A percentile compares a stretch with the other conserved stretches of the same genome.
phyloP scores from a whole-genome alignment of 2,797 vertebrate genomes.

The Leuciscus waleckii region DNA sequence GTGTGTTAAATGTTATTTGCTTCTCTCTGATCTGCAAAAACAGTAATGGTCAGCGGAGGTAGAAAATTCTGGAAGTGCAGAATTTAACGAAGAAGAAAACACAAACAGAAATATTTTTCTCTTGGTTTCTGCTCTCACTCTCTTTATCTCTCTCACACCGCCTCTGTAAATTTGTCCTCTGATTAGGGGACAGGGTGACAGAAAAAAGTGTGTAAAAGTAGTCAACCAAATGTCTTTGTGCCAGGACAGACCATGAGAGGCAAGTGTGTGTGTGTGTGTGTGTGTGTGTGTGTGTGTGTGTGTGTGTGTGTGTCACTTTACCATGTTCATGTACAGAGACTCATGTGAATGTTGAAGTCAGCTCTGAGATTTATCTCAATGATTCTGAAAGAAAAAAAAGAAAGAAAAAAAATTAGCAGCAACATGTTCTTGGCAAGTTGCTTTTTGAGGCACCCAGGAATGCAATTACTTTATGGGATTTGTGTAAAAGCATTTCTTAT shows the following conservation, averaged over 20 bases:
- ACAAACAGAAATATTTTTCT: neutral
- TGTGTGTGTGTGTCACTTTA: too few relatives aligned
- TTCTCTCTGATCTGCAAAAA: conserved; percentile 26
- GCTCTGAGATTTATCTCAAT: too few relatives aligned
- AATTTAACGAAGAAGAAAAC: neutral
- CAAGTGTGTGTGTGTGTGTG: neutral
- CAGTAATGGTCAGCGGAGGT: conserved; percentile 7
- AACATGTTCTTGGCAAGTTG: conserved; percentile 19
- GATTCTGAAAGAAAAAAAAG: too few relatives aligned
- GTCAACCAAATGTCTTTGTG: neutral
- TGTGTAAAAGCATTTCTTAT: conserved; percentile 31
- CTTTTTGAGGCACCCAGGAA: neutral
- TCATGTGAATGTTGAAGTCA: too few relatives aligned
- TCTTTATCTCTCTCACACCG: neutral
- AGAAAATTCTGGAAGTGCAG: neutral
- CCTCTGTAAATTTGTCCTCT: neutral
- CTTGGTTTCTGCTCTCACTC: neutral
- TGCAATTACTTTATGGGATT: conserved; percentile 20
- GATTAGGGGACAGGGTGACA: conserved; percentile 4
- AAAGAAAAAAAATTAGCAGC: neutral
- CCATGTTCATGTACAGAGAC: too few relatives aligned
- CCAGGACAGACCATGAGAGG: conserved; percentile 10
- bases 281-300: neutral
- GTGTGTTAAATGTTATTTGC: conserved; percentile 6
- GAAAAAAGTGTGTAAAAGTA: conserved; percentile 13